Evolutionary conservation across 2,888 invertebrate species (phyloP), one percentile per base, ranked within the genome.

Genomic region (Rapana venosa): DNA sequence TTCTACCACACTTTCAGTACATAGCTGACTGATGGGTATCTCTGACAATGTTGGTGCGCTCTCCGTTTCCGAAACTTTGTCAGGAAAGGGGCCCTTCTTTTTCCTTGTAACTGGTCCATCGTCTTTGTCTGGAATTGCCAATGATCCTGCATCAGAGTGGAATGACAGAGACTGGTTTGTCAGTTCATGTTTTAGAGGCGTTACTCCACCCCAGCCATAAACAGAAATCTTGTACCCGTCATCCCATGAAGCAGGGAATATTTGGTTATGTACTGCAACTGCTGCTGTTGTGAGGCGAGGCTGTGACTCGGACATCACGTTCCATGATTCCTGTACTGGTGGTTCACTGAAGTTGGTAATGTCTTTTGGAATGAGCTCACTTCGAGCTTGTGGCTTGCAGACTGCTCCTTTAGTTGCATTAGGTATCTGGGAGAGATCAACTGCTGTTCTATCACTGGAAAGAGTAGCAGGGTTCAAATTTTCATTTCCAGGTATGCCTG

Each of bases 241-340:
- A 22, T 30, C 20, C 77, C 66, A 22, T n/a, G 30, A 30, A 11
- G 30, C 17, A 0, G 32, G 22, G 35, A 66, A 26, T 20, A 86
- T 70, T 26, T 87, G 30, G 56, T 93, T 91, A 87, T 93, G 93
- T 30, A 88, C 90, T 0, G 92, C 93, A 4, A 93, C 88, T 30
- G 92, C 93, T 26, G 91, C 89, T 17, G 91, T 79, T 32, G 93
- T 93, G 8, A 93, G 91, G 70, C 91, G 70, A 35, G 91, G 88
- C 22, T 92, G 91, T 20, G 92, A 90, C 2, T 90, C 79, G 0
- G 87, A 17, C 5, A 30, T 22, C 17, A 58, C 36, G 30, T 56
- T 81, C 66, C 20, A 11, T 22, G 30, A 32, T 15, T 79, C 35
- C 36, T 70, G 36, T 66, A 74, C 20, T 5, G 56, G n/a, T n/a